Base-by-base conservation (phyloP, 2,888 invertebrate species). In the Agrenia bidenticulata region DNA sequence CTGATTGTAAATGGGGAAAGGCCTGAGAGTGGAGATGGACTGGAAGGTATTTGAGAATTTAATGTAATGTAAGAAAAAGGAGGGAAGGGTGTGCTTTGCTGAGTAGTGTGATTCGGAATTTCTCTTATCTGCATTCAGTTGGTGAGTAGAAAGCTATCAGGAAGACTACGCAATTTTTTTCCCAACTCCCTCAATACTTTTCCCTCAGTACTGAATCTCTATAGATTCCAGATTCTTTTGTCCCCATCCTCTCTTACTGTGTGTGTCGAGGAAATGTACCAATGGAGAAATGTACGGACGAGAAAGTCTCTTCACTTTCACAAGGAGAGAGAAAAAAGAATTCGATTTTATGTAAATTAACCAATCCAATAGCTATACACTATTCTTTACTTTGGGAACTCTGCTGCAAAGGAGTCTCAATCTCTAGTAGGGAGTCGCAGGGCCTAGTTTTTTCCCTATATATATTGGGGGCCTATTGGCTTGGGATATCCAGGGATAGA, bases 261-360 rank as follows among this genome's bases (percentile, higher is more conserved):
- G 11, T 32, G 11, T 32, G 11, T 32, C 32, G 9, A 45, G 5
- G 15, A 5, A 17, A 45, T 45, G 45, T 45, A 45, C 45, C 15
- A 7, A 39, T 39, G 9, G n/a, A 45, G 15, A 45, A 45, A 17
- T 4, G 19, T n/a, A 45, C 45, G 19, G 15, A 45, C 15, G 45
- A 45, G 45, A 45, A 45, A 45, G n/a, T 45, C 45, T 45, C 15
- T 45, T 49, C 59, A 45, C 57, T 41, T 17, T 19, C 59, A 42
- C 42, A 32, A 32, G 19, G 23, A 61, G 37, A 61, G 27, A 50
- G 61, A 65, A 49, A 66, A 61, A 64, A 64, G 64, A 72, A 72
- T 72, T 72, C 72, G 72, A 72, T 72, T 72, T 72, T 72, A 72
- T 72, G 72, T 69, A 72, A 72, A 72, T 72, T 71, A 71, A 70